Conservation (phyloP, 1,140 invertebrate genomes). For the Trissolcus basalis region DNA sequence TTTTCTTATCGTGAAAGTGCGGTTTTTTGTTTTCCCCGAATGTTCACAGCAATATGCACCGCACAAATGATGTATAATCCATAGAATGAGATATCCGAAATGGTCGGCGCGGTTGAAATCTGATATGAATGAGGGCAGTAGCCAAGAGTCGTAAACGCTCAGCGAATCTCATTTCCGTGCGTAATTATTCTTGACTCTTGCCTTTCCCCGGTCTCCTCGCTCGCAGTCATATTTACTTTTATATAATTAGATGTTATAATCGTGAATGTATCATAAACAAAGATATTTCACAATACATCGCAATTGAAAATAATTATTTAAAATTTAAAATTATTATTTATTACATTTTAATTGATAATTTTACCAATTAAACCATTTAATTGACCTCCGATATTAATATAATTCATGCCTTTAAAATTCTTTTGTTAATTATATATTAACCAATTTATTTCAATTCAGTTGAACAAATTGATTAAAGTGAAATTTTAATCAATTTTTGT, state of each 20-base stretch:
- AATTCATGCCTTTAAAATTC: no score
- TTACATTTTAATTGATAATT: no score
- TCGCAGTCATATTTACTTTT: constrained; percentile 14
- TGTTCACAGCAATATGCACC: constrained; percentile 14
- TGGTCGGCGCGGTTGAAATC: constrained; percentile 36
- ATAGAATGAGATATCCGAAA: constrained; percentile 42
- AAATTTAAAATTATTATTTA: no score
- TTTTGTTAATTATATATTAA: no score
- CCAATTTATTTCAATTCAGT: no score
- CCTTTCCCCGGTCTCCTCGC: constrained; percentile 4
- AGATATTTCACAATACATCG: no score
- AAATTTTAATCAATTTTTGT: no score
- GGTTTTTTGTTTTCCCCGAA: no score
- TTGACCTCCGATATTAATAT: no score
- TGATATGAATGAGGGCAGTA: constrained; percentile 40
- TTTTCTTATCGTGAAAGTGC: no score
- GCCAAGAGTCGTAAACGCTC: constrained; percentile 47
- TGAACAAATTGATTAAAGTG: no score
- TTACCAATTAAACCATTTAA: no score
- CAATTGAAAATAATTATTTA: not conserved
- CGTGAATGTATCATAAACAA: not conserved
- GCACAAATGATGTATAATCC: constrained; percentile 45
- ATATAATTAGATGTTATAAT: constrained; percentile 5
- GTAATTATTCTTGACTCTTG: constrained; percentile 50
- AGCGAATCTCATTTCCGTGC: constrained; percentile 38